Evolutionary conservation across 2,113 vertebrate species (phyloP).

Genomic region (Xiphorhynchus elegans): DNA sequence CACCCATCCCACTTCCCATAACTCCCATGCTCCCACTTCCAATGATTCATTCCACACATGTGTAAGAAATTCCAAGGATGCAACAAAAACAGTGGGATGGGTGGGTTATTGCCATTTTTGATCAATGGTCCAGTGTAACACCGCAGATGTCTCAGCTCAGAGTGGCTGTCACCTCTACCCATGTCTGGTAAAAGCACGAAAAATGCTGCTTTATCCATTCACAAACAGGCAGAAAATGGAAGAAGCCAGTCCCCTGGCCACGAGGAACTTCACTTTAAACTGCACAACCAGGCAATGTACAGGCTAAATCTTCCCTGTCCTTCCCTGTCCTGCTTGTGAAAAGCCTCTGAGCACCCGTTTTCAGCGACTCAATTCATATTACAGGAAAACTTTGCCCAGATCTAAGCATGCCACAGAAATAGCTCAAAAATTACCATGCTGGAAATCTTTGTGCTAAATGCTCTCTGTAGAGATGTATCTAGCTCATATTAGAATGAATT

Average conservation of each 20-base stretch:
- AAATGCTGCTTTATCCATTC: background rate
- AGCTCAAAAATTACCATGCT: background rate
- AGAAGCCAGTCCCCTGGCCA: background rate
- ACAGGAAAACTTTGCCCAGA: background rate
- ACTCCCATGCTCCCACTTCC: no score
- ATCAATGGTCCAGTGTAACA: fast-evolving
- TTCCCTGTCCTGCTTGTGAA: background rate
- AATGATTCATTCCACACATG: background rate
- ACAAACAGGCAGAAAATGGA: background rate
- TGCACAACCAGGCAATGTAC: background rate
- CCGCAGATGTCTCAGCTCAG: background rate
- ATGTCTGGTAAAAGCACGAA: background rate
- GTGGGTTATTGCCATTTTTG: fast-evolving
- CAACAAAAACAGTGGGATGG: fast-evolving
- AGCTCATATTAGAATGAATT: background rate
- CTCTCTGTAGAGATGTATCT: background rate
- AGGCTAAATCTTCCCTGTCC: background rate
- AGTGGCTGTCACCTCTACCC: background rate
- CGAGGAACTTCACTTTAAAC: background rate
- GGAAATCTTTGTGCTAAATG: background rate
- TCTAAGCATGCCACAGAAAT: background rate
- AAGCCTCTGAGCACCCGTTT: background rate
- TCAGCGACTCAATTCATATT: background rate
- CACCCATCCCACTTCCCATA: no score
- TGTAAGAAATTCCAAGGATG: background rate